phyloP scores from a whole-genome alignment of 2,113 vertebrate species.

The Anser cygnoides region DNA sequence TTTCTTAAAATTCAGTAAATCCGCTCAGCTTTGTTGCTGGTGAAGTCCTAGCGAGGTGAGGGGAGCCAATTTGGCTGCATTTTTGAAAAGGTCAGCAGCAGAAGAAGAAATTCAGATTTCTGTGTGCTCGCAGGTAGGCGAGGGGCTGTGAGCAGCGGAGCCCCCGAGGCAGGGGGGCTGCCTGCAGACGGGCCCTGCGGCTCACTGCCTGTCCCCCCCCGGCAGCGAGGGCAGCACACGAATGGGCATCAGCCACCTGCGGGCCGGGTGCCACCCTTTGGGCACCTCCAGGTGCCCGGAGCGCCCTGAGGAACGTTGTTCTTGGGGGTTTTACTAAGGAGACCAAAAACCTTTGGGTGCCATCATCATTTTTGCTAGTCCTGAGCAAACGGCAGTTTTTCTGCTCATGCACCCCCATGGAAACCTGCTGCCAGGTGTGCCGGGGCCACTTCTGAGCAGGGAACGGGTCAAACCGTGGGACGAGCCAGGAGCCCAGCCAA shows the following conservation, averaged over 20 bases:
- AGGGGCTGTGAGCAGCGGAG: accelerated
- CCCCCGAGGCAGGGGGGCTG: background rate
- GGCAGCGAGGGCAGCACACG: too few relatives aligned
- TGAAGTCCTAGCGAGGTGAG: background rate
- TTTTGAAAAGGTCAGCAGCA: conserved; percentile 9
- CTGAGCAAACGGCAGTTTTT: too few relatives aligned
- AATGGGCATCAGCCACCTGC: accelerated
- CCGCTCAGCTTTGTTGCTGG: accelerated
- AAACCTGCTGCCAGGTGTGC: too few relatives aligned
- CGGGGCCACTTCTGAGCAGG: background rate
- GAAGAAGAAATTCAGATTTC: background rate
- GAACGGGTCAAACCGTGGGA: background rate
- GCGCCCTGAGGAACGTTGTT: too few relatives aligned
- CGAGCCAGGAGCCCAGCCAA: background rate
- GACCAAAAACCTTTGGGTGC: too few relatives aligned
- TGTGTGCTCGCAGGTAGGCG: background rate
- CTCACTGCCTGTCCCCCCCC: too few relatives aligned
- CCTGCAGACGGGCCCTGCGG: accelerated
- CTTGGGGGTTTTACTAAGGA: too few relatives aligned
- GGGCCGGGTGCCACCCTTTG: accelerated
- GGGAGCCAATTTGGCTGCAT: conserved; percentile 1
- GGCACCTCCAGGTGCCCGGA: too few relatives aligned
- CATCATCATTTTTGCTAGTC: too few relatives aligned
- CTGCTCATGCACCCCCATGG: too few relatives aligned
- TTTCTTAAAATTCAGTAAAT: background rate